Evolutionary conservation across 2,797 vertebrate genomes (phyloP).

Genomic region (Diglossa cyanea): DNA sequence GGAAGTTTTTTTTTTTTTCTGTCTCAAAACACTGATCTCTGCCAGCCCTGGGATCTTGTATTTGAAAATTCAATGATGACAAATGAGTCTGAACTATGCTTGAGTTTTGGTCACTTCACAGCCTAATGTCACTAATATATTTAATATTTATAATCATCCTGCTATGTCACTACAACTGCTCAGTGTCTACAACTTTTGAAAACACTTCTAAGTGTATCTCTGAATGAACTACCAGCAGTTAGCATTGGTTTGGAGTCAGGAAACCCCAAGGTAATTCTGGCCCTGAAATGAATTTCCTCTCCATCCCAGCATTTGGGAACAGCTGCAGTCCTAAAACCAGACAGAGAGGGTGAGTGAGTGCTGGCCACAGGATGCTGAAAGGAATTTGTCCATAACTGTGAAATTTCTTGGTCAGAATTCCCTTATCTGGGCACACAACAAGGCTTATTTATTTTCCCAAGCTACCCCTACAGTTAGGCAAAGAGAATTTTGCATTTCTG

Average conservation of each 20-base stretch:
- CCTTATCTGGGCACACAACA: conserved; percentile 19
- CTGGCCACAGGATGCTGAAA: not conserved
- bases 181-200: not conserved
- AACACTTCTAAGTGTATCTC: not conserved
- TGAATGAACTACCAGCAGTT: not conserved
- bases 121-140: not conserved
- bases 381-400: not conserved
- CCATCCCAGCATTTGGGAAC: not conserved
- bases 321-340: not conserved
- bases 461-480: conserved; percentile 48
- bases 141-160: conserved; percentile 23
- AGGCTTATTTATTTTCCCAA: conserved; percentile 44
- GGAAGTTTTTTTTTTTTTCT: not conserved
- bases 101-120: conserved; percentile 18
- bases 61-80: not conserved
- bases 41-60: not conserved
- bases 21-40: conserved; percentile 7
- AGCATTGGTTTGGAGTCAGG: not conserved
- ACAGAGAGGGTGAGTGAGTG: not conserved
- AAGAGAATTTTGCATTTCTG: conserved; percentile 35
- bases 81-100: not conserved
- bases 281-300: not conserved
- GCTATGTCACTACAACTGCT: not conserved
- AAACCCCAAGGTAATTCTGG: conserved; percentile 20
- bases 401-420: conserved; percentile 4